Base-by-base conservation (phyloP, 2,113 vertebrate genomes). In the Telmatochromis brachygnathus region DNA sequence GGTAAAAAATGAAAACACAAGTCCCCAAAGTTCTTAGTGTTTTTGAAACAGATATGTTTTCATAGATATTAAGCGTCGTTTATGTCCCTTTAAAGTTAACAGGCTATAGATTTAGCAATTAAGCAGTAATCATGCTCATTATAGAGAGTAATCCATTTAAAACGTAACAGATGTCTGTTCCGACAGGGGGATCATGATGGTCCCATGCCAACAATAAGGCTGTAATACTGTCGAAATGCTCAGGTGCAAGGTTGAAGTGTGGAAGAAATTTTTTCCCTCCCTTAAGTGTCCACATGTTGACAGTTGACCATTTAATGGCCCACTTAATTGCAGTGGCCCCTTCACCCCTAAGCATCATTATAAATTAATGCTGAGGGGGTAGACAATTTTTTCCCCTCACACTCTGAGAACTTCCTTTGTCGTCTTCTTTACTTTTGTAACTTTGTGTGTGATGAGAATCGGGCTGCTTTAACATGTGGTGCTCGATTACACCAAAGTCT, bases 81-180 rank as follows among this genome's bases (percentile, higher is more conserved):
- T 94, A 93, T 88, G 90, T 94, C 91, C 91, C 94, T 96, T 96
- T 96, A 95, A 96, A 96, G 91, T 95, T 94, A 96, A 96, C 95
- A 95, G 95, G 94, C 94, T 95, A 95, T 95, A 96, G 95, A 96
- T 96, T 96, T 94, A 96, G 96, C 95, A 96, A 96, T 97, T 97
- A 96, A 91, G 92, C 89, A 49, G 92, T 96, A 96, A 97, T 97
- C 95, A 96, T 88, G 91, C 95, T 96, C 96, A 97, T 97, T 97
- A 96, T 95, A 92, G 91, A 94, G 94, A 93, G 95, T 96, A 95
- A 96, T 97, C 95, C 94, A 96, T 96, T 96, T 96, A 96, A 97
- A 96, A 95, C 93, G 92, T 97, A 96, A 94, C 96, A 97, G 96
- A 97, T 97, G 96, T 97, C 91, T 91, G 91, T 93, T 95, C 90